A percentile compares a stretch with the other conserved stretches of the same genome.
Conservation (phyloP, 2,797 vertebrate genomes). For the Molossus molossus region DNA sequence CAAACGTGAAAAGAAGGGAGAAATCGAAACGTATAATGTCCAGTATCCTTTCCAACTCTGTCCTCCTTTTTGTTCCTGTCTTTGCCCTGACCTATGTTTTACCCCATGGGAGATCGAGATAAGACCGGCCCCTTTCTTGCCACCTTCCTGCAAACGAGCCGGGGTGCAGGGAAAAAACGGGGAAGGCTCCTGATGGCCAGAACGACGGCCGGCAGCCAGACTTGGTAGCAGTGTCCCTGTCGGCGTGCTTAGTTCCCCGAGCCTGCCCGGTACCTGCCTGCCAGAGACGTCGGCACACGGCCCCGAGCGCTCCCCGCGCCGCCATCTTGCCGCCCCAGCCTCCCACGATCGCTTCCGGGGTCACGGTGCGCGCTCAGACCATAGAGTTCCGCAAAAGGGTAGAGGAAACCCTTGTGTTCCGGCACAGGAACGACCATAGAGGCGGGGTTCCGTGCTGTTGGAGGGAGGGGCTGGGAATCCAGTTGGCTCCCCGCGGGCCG, state of each 20-base stretch:
- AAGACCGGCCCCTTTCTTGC: not conserved
- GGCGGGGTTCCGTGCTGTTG: not conserved
- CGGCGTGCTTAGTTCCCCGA: not conserved
- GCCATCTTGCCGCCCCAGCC: slow-evolving; percentile 72
- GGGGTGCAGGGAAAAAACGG: not conserved
- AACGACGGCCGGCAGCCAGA: not conserved
- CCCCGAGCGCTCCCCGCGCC: rapidly evolving
- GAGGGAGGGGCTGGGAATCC: rapidly evolving
- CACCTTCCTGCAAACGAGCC: not conserved
- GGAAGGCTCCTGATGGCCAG: not conserved
- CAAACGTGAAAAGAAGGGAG: not conserved
- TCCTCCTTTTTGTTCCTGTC: not conserved
- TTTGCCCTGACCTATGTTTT: not conserved
- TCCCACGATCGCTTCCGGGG: slow-evolving; percentile 67
- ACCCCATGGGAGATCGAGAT: not conserved
- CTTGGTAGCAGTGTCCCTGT: not conserved
- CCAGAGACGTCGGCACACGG: slow-evolving; percentile 3
- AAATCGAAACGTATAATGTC: not conserved
- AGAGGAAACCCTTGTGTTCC: not conserved
- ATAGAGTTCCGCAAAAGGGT: slow-evolving; percentile 68
- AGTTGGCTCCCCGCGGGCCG: rapidly evolving
- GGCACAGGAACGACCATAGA: slow-evolving; percentile 36
- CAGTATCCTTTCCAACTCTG: not conserved
- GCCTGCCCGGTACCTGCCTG: slow-evolving; percentile 76
- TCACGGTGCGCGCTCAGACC: not conserved